These are phyloP conservation scores for Ciona savignyi DNA, from an alignment of 23 tunicate species.

Conservation along the genomic window DNA sequence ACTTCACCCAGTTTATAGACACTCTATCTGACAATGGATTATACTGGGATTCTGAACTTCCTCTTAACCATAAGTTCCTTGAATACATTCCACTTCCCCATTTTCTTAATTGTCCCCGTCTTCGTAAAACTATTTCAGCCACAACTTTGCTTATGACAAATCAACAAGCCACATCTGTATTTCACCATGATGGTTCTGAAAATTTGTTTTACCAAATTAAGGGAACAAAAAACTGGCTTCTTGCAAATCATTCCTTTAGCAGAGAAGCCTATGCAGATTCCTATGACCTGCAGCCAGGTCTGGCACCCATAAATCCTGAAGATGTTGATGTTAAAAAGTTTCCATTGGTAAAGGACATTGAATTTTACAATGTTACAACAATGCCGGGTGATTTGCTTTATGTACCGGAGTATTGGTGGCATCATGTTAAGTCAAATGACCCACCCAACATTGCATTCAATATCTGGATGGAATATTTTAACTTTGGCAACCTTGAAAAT, in stretches of 20 bases:
- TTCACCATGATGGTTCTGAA: constrained; percentile 33
- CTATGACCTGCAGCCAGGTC: not conserved
- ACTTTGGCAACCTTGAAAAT: not conserved
- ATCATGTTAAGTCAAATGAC: constrained; percentile 10
- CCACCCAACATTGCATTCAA: constrained; percentile 19
- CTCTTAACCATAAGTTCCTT: constrained; percentile 1
- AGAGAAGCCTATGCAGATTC: constrained; percentile 20
- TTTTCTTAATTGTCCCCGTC: not conserved
- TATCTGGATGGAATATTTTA: constrained; percentile 9
- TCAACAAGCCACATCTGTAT: constrained; percentile 19
- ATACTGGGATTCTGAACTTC: constrained; percentile 31
- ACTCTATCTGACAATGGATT: not conserved
- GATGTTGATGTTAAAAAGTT: constrained; percentile 7
- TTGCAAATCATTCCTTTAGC: constrained; percentile 10
- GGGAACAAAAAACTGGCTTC: constrained; percentile 21
- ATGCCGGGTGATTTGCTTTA: constrained; percentile 30
- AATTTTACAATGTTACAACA: constrained; percentile 18
- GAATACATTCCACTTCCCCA: constrained; percentile 17
- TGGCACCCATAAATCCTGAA: constrained; percentile 29
- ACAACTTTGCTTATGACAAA: constrained; percentile 16
- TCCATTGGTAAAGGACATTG: constrained; percentile 14
- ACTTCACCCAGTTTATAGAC: constrained; percentile 7
- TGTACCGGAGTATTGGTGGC: constrained; percentile 39
- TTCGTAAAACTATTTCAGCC: not conserved
- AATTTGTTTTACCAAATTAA: constrained; percentile 16